A percentile compares a stretch with the other conserved stretches of the same genome.
Conservation (phyloP, 2,113 vertebrate species). For the Phycodurus eques region DNA sequence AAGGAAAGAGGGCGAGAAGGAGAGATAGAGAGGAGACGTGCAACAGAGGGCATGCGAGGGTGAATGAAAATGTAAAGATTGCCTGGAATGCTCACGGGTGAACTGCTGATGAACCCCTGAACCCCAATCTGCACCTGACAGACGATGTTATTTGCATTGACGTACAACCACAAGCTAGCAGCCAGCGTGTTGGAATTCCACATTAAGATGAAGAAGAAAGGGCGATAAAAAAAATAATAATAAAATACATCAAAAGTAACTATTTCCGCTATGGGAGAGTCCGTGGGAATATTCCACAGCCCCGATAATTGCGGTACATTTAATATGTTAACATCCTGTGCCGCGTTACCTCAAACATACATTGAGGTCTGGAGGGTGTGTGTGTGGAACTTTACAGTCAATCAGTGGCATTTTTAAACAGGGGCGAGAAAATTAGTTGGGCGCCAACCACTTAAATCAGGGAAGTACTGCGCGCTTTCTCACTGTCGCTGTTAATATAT, state of each 20-base stretch:
- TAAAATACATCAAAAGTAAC: conserved; percentile 4
- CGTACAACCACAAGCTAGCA: conserved; percentile 52
- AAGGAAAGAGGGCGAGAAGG: not conserved
- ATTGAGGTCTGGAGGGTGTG: conserved; percentile 4
- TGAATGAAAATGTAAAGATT: conserved; percentile 61
- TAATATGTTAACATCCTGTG: conserved; percentile 18
- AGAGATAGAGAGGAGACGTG: conserved; percentile 2
- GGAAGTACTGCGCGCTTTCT: not conserved
- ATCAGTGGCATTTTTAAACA: not conserved
- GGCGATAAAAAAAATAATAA: not conserved
- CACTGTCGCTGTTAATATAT: not conserved
- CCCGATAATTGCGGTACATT: conserved; percentile 9
- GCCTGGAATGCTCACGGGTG: conserved; percentile 60
- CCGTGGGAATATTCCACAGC: conserved; percentile 32
- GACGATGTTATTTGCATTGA: conserved; percentile 64
- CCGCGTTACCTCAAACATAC: conserved; percentile 6
- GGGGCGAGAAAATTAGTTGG: not conserved
- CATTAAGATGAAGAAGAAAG: conserved; percentile 37
- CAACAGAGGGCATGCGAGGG: conserved; percentile 5
- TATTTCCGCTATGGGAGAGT: conserved; percentile 36
- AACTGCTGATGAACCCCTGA: conserved; percentile 77
- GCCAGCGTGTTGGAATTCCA: conserved; percentile 50
- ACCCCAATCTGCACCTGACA: conserved; percentile 70
- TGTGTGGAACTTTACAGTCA: not conserved
- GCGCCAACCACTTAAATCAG: not conserved